Evolutionary conservation across 2,113 vertebrate species (phyloP).

Genomic region (Columba janthina): DNA sequence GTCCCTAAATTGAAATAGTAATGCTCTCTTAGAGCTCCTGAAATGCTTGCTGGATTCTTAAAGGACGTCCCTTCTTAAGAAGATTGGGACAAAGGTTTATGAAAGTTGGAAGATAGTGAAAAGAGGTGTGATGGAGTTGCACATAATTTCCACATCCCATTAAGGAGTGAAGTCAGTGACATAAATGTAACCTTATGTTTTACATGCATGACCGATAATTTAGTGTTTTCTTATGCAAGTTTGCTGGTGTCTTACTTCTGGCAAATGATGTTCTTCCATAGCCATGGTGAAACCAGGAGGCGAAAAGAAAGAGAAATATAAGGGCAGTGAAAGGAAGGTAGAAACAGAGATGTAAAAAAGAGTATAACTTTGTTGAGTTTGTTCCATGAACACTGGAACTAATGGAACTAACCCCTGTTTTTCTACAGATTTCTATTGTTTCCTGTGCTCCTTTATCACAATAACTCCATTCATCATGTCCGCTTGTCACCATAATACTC

Average conservation of each 20-base stretch:
- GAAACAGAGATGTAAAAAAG: not conserved
- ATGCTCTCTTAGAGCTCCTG: not conserved
- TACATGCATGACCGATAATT: not conserved
- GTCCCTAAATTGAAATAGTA: not conserved
- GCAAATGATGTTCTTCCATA: not conserved
- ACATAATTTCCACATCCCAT: not conserved
- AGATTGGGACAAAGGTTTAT: not conserved
- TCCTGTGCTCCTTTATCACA: conserved; percentile 52
- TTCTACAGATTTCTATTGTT: conserved; percentile 60
- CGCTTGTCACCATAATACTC: conserved; percentile 36
- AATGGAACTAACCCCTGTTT: not conserved
- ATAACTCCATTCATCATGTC: conserved; percentile 55
- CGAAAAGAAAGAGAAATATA: not conserved
- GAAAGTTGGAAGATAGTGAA: not conserved
- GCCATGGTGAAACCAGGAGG: not conserved
- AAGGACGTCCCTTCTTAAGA: not conserved
- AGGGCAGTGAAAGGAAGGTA: not conserved
- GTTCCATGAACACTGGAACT: not conserved
- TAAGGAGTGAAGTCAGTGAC: not conserved
- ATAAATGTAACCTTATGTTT: not conserved
- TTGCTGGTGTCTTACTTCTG: not conserved
- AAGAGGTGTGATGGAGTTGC: not conserved
- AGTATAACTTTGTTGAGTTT: not conserved
- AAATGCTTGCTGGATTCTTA: not conserved
- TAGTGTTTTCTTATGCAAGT: not conserved